Evolutionary conservation across 2,113 vertebrate genomes (phyloP), one percentile per base, ranked within the genome.

Genomic region (Aphelocoma coerulescens): DNA sequence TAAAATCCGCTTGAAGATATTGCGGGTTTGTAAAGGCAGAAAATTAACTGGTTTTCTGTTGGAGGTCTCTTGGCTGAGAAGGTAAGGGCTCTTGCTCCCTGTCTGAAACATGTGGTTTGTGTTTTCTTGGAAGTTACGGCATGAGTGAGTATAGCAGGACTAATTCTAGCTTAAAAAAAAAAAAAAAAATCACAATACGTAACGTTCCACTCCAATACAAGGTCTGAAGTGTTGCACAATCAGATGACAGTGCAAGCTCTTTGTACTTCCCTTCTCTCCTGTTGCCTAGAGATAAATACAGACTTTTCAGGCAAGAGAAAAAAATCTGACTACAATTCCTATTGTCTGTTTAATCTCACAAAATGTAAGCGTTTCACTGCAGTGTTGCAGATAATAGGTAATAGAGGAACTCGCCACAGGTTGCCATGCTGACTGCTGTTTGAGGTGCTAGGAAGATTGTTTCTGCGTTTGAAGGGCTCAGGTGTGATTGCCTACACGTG

Each of bases 281-380:
- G 71, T 44, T 91, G 51, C 69, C 92, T 96, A 67, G 79, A 97
- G 92, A 94, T 95, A 95, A 97, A 95, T 61, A 74, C 63, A 39
- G 63, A 74, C 61, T 85, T 54, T 55, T 88, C 71, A 63, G 51
- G 30, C 66, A 51, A 62, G 57, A 88, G 37, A 26, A 67, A 62
- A 65, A 71, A 84, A 84, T 48, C 26, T 44, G 48, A 76, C 69
- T 91, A 54, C 51, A 41, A 63, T 83, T 85, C 52, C 44, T 89
- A 58, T 95, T 96, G 66, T 93, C 77, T 86, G 67, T 94, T 91
- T 96, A 94, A 94, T 96, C 94, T 97, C 88, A 89, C 55, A 88
- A 90, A 96, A 91, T 26, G 7, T 63, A 57, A 97, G 72, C 58
- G 18, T 93, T 93, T 94, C 92, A 74, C 65, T 94, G 73, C 74